Base-by-base conservation (phyloP, 2,797 vertebrate species). In the Phaenicophaeus curvirostris region DNA sequence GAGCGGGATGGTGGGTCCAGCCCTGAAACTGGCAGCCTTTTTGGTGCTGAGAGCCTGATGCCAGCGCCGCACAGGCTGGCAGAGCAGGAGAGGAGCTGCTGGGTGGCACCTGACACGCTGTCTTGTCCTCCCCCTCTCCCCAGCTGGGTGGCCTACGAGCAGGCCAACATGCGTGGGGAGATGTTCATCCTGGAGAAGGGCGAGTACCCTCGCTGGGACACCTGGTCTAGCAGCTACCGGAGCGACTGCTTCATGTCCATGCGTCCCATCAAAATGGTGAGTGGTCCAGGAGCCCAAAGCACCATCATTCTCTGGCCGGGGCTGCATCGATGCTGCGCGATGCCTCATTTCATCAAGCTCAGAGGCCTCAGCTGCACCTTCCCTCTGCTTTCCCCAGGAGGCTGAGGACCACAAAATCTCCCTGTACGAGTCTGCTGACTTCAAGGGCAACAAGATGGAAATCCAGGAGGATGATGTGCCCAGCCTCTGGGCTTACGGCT, bases 161-260 rank as follows among this genome's bases (percentile, higher is more conserved):
- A 99, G 97, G 98, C 98, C 97, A 99, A 98, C 98, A 98, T 99
- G 98, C 99, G 98, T 8, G 99, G 99, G 94, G 99, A 99, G 98
- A 99, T 99, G 99, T 99, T 99, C 92, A 98, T 99, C 97, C 97
- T 99, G 98, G 99, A 99, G 98, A 99, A 99, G 97, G 99, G 99
- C 27, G 98, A 99, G 98, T 99, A 99, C 98, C 99, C 99, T 79
- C 99, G 98, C 98, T 99, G 99, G 99, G 99, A 99, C 96, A 98
- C 98, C 97, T 99, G 99, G 99, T 99, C 99, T 78, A 99, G 98
- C 98, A 99, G 99, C 97, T 99, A 99, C 98, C 98, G 98, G 95
- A 99, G 99, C 4, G 99, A 99, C 98, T 98, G 98, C 96, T 98
- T 99, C 98, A 98, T 99, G 98, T 99, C 99, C 96, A 97, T 99